Conservation (phyloP, 2,797 vertebrate genomes). For the Aldrovandia affinis region DNA sequence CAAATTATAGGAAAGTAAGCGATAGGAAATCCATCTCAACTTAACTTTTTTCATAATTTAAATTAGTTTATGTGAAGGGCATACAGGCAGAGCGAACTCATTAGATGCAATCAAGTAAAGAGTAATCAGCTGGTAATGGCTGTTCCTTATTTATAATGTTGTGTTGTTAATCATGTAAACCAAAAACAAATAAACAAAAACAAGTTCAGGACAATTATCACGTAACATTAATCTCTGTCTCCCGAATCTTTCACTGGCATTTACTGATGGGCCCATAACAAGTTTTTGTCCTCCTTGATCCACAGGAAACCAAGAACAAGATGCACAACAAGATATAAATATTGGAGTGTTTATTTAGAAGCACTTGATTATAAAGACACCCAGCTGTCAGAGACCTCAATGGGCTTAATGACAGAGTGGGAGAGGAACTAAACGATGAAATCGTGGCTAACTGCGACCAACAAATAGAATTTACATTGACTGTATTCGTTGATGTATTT, state of each 20-base stretch:
- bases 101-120: background rate
- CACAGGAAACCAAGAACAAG: background rate
- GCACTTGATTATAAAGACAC: background rate
- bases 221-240: background rate
- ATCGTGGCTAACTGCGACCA: too few relatives aligned
- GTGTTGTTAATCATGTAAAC: background rate
- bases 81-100: background rate
- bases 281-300: background rate
- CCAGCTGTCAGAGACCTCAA: slow-evolving; percentile 5
- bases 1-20: too few relatives aligned
- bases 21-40: background rate
- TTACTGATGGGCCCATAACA: background rate
- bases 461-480: too few relatives aligned
- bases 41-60: background rate
- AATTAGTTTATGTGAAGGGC: background rate
- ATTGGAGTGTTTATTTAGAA: background rate
- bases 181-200: background rate
- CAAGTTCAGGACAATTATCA: background rate
- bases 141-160: background rate
- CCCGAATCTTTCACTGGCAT: background rate
- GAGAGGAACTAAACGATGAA: background rate
- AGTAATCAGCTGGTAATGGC: background rate
- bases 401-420: background rate
- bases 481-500: too few relatives aligned
- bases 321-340: background rate